Base-by-base conservation (phyloP, 1,140 invertebrate genomes). In the Scaptomyza pallida region DNA sequence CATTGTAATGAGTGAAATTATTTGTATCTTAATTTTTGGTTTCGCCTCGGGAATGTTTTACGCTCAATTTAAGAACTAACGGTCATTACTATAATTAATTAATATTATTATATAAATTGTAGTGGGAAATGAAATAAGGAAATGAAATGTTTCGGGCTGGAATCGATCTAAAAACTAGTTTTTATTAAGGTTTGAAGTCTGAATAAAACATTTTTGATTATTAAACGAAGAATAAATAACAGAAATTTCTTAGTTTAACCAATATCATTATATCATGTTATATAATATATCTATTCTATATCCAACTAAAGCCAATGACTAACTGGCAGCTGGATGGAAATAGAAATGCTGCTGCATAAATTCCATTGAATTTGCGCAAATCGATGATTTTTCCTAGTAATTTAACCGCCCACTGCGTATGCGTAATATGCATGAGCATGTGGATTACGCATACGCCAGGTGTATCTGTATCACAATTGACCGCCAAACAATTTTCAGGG, bases 381-480 rank as follows among this genome's bases (percentile, higher is more conserved):
- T 4, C 26, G 6, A 10, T 8, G 26, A 3, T 55, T n/a, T 35
- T 35, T n/a, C 33, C 12, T n/a, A 0, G 33, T 2, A 35, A 35
- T 35, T 35, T n/a, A 3, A 13, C 12, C 8, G 40, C 17, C 47
- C 15, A 44, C 9, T 33, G 40, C 71, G 75, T 72, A 74, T 86
- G 62, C 61, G 64, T 57, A 74, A 71, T 83, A 61, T 83, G 35
- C 50, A 81, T 74, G 64, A 45, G 26, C 19, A 1, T 37, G 33
- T 55, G 64, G 8, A 30, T 61, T 56, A 77, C 81, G 48, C 55
- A 85, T 86, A 80, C 80, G 81, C 73, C 81, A 65, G 69, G 70
- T 81, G 81, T 59, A 62, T 62, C 40, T 60, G 67, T 52, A 69
- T 51, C 47, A 40, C 47, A 56, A 62, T 52, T 43, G 13, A 44